Conservation (phyloP, 2,113 vertebrate species). For the Manacus vitellinus region DNA sequence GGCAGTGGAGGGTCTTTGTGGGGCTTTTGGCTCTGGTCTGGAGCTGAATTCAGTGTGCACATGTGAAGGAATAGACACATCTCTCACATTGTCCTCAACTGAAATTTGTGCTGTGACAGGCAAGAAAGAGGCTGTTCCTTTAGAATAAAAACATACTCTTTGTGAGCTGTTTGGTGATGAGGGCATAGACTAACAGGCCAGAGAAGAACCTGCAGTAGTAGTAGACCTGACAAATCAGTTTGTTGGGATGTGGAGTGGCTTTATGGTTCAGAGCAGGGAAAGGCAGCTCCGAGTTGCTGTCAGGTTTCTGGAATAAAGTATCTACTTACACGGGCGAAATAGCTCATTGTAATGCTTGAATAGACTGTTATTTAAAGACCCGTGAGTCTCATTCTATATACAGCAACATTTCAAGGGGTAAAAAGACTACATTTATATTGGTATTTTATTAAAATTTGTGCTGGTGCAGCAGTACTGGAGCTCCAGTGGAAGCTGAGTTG, state of each 20-base stretch:
- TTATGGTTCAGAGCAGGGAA: neutral
- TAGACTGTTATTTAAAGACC: conserved; percentile 34
- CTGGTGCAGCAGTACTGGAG: neutral
- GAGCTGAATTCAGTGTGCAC: neutral
- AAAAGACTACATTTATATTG: conserved; percentile 35
- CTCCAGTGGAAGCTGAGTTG: conserved; percentile 23
- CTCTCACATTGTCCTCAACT: neutral
- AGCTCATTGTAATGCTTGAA: conserved; percentile 9
- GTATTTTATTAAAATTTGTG: conserved; percentile 56
- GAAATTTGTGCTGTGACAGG: neutral
- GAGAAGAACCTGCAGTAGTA: neutral
- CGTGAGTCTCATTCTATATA: neutral
- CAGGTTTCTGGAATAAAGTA: neutral
- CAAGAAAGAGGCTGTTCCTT: neutral
- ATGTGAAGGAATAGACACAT: neutral
- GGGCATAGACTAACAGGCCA: neutral
- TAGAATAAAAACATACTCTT: neutral
- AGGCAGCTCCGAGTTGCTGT: neutral
- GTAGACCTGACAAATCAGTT: neutral
- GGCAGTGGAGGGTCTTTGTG: neutral
- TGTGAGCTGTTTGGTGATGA: neutral
- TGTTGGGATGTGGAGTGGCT: neutral
- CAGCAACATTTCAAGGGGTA: conserved; percentile 27
- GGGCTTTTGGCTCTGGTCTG: neutral
- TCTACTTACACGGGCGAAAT: neutral